These are phyloP conservation scores for Siniperca obscura DNA, from an alignment of 2,797 vertebrate genomes.

Conservation along the genomic window DNA sequence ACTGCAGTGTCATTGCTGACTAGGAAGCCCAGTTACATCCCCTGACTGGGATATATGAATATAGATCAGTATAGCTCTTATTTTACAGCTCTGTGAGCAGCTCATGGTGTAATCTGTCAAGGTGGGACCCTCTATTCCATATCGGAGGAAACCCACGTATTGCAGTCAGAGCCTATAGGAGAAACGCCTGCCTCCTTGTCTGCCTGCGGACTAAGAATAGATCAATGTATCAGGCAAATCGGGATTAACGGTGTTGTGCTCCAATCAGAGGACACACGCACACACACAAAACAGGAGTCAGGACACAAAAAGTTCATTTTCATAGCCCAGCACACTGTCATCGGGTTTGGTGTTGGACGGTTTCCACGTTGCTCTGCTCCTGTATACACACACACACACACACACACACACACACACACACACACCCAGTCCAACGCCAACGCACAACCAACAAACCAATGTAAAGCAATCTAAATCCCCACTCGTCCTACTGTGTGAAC, in stretches of 20 bases:
- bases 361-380: conserved; percentile 56
- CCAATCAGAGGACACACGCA: conserved; percentile 65
- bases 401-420: conserved; percentile 20
- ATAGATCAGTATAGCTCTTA: conserved; percentile 46
- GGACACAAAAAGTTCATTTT: conserved; percentile 76
- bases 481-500: conserved; percentile 48
- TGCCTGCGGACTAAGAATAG: conserved; percentile 82
- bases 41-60: conserved; percentile 31
- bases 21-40: conserved; percentile 37
- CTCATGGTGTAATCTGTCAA: conserved; percentile 61
- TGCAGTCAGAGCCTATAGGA: conserved; percentile 68
- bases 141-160: conserved; percentile 65
- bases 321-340: conserved; percentile 40
- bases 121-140: conserved; percentile 60
- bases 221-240: conserved; percentile 84
- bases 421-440: conserved; percentile 63
- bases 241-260: conserved; percentile 80
- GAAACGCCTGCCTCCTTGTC: conserved; percentile 64
- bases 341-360: conserved; percentile 26
- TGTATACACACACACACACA: conserved; percentile 17
- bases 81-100: conserved; percentile 43
- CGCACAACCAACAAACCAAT: conserved; percentile 62
- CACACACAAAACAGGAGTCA: conserved; percentile 18
- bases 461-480: conserved; percentile 57
- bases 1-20: conserved; percentile 77